These are phyloP conservation scores for Meloidogyne chitwoodi DNA, from an alignment of 1,140 invertebrate genomes.

Conservation along the genomic window DNA sequence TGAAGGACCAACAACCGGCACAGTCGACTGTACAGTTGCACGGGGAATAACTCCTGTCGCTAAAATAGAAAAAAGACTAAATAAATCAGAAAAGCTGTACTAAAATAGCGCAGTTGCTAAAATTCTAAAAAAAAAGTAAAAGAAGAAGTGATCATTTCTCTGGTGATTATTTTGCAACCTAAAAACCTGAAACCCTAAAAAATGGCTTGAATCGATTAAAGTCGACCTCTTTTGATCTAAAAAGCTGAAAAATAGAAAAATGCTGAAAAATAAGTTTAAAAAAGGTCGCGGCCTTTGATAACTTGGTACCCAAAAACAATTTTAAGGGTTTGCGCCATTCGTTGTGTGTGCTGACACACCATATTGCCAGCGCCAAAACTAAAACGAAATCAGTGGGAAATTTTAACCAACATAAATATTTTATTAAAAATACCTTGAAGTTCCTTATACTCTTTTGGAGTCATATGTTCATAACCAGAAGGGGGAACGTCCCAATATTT, in stretches of 20 bases:
- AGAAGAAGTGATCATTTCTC: no score
- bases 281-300: background rate
- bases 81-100: background rate
- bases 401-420: background rate
- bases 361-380: background rate
- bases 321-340: no score
- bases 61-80: slow-evolving; percentile 60
- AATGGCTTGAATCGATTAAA: background rate
- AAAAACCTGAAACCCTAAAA: background rate
- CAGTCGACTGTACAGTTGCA: slow-evolving; percentile 76
- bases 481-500: slow-evolving; percentile 99
- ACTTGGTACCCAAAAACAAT: background rate
- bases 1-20: slow-evolving; percentile 93
- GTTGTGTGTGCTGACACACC: background rate
- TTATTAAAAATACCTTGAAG: slow-evolving; percentile 64
- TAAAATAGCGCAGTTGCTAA: background rate
- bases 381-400: slow-evolving; percentile 4
- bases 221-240: background rate
- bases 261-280: background rate
- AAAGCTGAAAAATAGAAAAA: background rate
- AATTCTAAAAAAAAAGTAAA: background rate
- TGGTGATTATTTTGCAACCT: background rate
- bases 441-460: slow-evolving; percentile 79
- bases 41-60: slow-evolving; percentile 88
- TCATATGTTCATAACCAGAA: slow-evolving; percentile 95